Percentiles rank a stretch among this genome's conserved stretches.
Conservation (phyloP, 1,140 invertebrate species). For the Teleogryllus occipitalis region DNA sequence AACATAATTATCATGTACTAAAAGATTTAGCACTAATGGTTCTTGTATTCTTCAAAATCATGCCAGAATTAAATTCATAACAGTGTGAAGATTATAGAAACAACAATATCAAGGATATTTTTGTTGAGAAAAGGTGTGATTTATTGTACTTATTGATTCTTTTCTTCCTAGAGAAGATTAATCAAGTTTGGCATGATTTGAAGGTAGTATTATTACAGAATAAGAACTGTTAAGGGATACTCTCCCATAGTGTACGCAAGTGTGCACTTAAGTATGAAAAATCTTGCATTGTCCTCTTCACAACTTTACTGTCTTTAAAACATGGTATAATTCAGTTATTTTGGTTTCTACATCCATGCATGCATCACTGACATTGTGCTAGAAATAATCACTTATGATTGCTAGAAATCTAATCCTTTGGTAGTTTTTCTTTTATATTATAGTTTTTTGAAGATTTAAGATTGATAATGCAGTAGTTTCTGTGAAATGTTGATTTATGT, state of each 20-base stretch:
- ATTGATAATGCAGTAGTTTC: neutral
- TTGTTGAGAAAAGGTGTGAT: neutral
- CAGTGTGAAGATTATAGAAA: neutral
- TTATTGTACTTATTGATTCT: too few relatives aligned
- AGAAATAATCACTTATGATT: neutral
- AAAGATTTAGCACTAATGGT: too few relatives aligned
- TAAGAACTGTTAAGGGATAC: too few relatives aligned
- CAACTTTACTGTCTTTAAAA: neutral
- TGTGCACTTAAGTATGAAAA: neutral
- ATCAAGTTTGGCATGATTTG: too few relatives aligned
- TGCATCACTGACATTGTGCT: neutral
- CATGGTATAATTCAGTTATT: neutral
- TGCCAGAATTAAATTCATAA: too few relatives aligned
- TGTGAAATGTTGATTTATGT: neutral
- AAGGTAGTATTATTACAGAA: too few relatives aligned
- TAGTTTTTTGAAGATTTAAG: neutral
- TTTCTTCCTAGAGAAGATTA: too few relatives aligned
- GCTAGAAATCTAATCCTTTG: neutral
- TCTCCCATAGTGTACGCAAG: neutral
- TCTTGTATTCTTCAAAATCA: too few relatives aligned
- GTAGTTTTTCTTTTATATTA: neutral
- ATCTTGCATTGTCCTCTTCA: neutral
- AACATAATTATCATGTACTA: too few relatives aligned
- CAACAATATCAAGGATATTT: neutral
- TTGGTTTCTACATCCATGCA: neutral